Evolutionary conservation across 2,888 invertebrate genomes (phyloP), one percentile per base, ranked within the genome.

Genomic region (Yponomeuta sedellus): DNA sequence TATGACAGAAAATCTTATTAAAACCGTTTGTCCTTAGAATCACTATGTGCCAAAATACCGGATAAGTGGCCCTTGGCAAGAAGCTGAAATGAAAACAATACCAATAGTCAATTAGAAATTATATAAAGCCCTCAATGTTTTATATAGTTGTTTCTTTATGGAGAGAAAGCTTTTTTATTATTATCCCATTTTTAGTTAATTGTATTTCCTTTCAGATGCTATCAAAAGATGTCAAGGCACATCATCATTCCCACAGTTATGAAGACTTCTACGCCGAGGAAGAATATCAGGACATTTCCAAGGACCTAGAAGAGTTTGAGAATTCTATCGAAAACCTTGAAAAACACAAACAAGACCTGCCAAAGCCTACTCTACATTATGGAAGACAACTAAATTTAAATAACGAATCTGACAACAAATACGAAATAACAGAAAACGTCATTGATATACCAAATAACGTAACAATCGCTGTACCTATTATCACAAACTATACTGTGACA

Each of bases 401-500:
- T 22, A 63, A 63, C 19, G 20, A 6, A 61, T 12, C 19, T 0
- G 19, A 40, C 34, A 8, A 16, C 8, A 65, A 59, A 1, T 88
- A 88, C 52, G 75, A 86, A 77, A 85, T 88, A 0, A 82, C 82
- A 28, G 88, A 88, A 73, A 74, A 77, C 6, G 71, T 86, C 1
- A 69, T 74, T 2, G 88, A 88, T 63, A 70, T 86, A 56, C 86
- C 87, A 0, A 81, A 87, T 64, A 70, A 77, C 3, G 74, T 76
- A 20, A 74, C 74, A 1, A 64, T 67, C 66, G 64, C 66, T 19
- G 76, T 75, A 3, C 80, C 83, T 1, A 74, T 86, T 1, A 20
- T 80, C 0, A 52, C 76, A 2, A 79, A 80, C 44, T 85, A 74
- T 57, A 76, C 75, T 3, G 63, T 77, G 6, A 40, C 63, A 0